Evolutionary conservation across 2,113 vertebrate species (phyloP).

Genomic region (Oncorhynchus masou): DNA sequence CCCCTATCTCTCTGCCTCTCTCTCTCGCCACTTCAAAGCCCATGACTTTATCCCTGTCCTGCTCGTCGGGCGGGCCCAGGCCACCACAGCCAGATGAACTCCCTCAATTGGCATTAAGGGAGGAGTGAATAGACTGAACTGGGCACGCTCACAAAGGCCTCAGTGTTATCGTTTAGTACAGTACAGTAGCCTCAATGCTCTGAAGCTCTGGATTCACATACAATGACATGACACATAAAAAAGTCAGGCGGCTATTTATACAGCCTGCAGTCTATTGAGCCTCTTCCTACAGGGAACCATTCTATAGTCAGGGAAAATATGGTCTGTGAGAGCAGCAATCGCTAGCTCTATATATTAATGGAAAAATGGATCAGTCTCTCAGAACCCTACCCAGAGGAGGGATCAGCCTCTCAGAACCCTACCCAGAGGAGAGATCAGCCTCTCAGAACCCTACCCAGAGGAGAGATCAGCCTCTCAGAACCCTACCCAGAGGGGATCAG

Average conservation of each 20-base stretch:
- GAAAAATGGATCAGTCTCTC: slow-evolving; percentile 34
- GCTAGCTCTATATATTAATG: slow-evolving; percentile 9
- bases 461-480: slow-evolving; percentile 25
- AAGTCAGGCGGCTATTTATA: slow-evolving; percentile 6
- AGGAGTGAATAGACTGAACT: neutral
- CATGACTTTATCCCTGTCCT: slow-evolving; percentile 27
- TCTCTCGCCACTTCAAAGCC: neutral
- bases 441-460: slow-evolving; percentile 12
- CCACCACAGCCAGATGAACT: slow-evolving; percentile 14
- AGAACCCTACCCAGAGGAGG: slow-evolving; percentile 28
- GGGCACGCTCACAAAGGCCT: slow-evolving; percentile 27
- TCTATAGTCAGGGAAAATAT: slow-evolving; percentile 41
- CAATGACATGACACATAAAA: slow-evolving; percentile 17
- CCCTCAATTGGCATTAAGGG: slow-evolving; percentile 11
- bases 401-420: slow-evolving; percentile 9
- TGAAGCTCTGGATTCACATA: slow-evolving; percentile 4
- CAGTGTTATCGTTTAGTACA: slow-evolving; percentile 23
- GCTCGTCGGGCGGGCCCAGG: neutral
- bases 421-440: slow-evolving; percentile 11
- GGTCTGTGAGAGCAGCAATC: slow-evolving; percentile 35
- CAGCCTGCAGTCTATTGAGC: no score
- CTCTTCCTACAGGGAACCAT: slow-evolving; percentile 13
- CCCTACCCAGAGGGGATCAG: neutral
- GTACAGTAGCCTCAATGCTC: slow-evolving; percentile 22
- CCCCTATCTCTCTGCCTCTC: neutral